Percentiles rank a stretch among this genome's conserved stretches.
phyloP scores from a whole-genome alignment of 35 echinoderm and acorn worm genomes.

The Strongylocentrotus purpuratus region DNA sequence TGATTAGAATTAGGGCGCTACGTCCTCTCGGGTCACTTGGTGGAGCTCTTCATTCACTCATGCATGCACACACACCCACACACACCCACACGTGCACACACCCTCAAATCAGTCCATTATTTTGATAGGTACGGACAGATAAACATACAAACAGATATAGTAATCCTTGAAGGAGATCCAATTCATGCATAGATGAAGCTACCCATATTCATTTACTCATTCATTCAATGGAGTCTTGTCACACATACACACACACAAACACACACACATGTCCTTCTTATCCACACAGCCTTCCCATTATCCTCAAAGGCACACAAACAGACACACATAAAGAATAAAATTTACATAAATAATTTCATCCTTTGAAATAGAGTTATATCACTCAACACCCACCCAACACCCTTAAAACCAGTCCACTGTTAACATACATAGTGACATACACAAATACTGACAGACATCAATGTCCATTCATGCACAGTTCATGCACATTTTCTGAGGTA shows the following conservation, averaged over 20 bases:
- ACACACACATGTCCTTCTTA: neutral
- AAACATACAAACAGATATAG: neutral
- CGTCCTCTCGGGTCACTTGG: neutral
- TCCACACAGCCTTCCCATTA: neutral
- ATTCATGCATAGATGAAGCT: neutral
- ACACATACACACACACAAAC: neutral
- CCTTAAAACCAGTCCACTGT: neutral
- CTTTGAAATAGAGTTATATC: too few relatives aligned
- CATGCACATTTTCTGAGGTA: too few relatives aligned
- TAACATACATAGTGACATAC: neutral
- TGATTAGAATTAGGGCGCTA: constrained; percentile 26
- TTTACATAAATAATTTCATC: too few relatives aligned
- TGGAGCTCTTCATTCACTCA: neutral
- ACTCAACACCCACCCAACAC: too few relatives aligned
- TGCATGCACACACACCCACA: neutral
- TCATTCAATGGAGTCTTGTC: neutral
- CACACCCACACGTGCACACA: neutral
- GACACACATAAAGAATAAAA: neutral
- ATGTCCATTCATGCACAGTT: too few relatives aligned
- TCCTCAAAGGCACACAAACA: neutral
- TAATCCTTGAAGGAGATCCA: neutral
- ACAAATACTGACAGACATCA: too few relatives aligned
- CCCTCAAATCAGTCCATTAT: neutral
- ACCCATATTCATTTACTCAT: neutral
- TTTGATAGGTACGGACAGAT: neutral